Evolutionary conservation across 2,113 vertebrate genomes (phyloP).

Genomic region (Salvelinus namaycush): DNA sequence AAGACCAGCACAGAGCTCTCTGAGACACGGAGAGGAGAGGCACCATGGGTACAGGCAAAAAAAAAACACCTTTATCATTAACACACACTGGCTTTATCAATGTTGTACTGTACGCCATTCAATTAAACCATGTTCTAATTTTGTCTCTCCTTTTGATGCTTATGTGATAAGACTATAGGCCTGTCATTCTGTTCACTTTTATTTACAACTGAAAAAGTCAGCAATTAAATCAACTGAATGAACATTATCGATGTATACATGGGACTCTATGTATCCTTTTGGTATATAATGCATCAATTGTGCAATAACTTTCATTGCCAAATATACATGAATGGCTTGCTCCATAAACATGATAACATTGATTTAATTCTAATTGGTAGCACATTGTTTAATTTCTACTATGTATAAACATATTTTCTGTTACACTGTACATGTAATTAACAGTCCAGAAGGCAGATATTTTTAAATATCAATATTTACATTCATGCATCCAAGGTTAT

Average conservation of each 20-base stretch:
- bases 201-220: constrained; percentile 87
- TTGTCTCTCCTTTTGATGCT: constrained; percentile 42
- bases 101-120: no score
- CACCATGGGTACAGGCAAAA: constrained; percentile 33
- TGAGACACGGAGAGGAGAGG: constrained; percentile 11
- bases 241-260: constrained; percentile 58
- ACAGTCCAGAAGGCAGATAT: constrained; percentile 84
- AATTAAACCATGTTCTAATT: constrained; percentile 8
- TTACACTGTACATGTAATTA: constrained; percentile 76
- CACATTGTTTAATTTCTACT: constrained; percentile 75
- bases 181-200: constrained; percentile 81
- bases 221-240: constrained; percentile 72
- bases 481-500: constrained; percentile 89
- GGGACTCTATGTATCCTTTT: constrained; percentile 71
- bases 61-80: constrained; percentile 20
- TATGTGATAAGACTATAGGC: constrained; percentile 34
- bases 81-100: no score
- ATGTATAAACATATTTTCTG: constrained; percentile 73
- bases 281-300: constrained; percentile 79
- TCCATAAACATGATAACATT: constrained; percentile 78
- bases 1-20: constrained; percentile 28
- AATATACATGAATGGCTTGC: constrained; percentile 82
- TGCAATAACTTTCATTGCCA: constrained; percentile 74
- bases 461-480: constrained; percentile 84
- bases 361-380: constrained; percentile 74